phyloP scores from a whole-genome alignment of 2,113 vertebrate species.

The Phaethornis superciliosus region DNA sequence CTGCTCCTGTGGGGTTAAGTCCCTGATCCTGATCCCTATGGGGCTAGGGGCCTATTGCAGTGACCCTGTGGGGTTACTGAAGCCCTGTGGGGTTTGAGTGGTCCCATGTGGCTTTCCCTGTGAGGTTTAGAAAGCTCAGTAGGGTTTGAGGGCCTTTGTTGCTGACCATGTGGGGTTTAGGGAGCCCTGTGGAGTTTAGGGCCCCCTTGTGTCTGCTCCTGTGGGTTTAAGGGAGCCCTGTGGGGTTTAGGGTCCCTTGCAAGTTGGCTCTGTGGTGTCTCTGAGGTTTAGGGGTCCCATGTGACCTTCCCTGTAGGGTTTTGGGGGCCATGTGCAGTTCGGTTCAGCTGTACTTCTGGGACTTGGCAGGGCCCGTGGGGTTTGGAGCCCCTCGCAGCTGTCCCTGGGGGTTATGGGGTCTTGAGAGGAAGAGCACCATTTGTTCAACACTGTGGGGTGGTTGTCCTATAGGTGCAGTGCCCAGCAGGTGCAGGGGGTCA shows the following conservation, averaged over 20 bases:
- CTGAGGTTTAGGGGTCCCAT: too few species aligned
- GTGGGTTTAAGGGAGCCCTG: background rate
- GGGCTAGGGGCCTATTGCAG: accelerated
- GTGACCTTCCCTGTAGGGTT: background rate
- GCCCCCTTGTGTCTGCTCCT: accelerated
- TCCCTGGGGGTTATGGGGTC: background rate
- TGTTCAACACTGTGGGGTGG: accelerated
- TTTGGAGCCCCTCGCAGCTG: background rate
- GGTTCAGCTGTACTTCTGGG: background rate
- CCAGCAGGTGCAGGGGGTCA: background rate
- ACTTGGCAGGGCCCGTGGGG: background rate
- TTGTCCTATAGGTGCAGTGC: accelerated
- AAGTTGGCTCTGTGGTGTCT: too few species aligned
- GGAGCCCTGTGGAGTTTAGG: background rate
- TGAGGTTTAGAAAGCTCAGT: too few species aligned
- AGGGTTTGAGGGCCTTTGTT: background rate
- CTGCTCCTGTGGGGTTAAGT: too few species aligned
- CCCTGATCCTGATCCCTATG: accelerated
- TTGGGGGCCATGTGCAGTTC: background rate
- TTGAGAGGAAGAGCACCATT: too few species aligned
- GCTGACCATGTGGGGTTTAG: background rate
- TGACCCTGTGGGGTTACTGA: too few species aligned
- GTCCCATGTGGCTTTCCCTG: accelerated
- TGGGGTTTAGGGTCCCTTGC: accelerated
- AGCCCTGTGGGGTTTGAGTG: background rate